Evolutionary conservation across 1,140 invertebrate species (phyloP).

Genomic region (Drosophila kohkoa): DNA sequence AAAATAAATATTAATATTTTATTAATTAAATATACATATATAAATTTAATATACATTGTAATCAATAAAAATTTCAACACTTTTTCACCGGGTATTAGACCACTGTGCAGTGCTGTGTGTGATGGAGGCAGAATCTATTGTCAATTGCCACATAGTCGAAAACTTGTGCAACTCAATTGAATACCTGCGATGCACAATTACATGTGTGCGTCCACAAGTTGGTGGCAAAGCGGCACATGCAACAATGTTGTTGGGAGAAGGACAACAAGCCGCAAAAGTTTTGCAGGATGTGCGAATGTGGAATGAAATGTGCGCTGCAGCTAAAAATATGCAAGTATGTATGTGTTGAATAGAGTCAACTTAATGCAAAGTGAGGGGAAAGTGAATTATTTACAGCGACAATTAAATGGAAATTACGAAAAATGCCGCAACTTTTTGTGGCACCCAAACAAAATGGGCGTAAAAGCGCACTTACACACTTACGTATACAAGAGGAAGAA

Average conservation of each 20-base stretch:
- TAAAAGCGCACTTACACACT: constrained; percentile 1
- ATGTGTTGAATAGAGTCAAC: neutral
- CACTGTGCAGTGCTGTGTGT: neutral
- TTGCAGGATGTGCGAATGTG: neutral
- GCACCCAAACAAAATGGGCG: neutral
- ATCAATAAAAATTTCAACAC: no score
- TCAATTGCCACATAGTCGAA: neutral
- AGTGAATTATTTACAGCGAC: constrained; percentile 40
- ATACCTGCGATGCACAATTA: neutral
- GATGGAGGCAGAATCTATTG: neutral
- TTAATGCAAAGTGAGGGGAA: neutral
- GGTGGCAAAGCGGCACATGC: neutral
- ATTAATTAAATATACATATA: no score
- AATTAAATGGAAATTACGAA: constrained; percentile 44
- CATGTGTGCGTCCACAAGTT: neutral
- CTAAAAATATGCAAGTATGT: constrained; percentile 16
- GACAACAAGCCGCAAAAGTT: no score
- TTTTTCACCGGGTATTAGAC: neutral
- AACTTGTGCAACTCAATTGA: constrained; percentile 10
- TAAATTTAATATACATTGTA: no score
- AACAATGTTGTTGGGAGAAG: neutral
- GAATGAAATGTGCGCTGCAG: neutral
- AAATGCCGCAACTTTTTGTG: constrained; percentile 14
- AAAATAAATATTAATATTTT: no score
- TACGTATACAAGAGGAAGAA: no score